Percentiles rank a stretch among this genome's conserved stretches.
phyloP scores from a whole-genome alignment of 2,797 vertebrate species.

The Gouania willdenowi region DNA sequence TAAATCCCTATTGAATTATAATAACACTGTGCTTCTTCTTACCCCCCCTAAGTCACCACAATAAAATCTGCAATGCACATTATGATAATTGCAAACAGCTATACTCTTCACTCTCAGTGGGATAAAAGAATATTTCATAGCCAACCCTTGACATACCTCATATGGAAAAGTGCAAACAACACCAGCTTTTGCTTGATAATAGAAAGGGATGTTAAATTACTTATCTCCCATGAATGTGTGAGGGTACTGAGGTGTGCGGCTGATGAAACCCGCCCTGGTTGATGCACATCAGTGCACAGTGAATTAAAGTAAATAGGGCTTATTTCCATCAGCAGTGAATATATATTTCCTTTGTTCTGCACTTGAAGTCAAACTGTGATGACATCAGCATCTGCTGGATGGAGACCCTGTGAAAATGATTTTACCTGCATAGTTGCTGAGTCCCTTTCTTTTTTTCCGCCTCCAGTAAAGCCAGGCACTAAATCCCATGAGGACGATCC shows the following conservation, averaged over 20 bases:
- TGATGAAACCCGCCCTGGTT: conserved; percentile 63
- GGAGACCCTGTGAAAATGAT: too few relatives aligned
- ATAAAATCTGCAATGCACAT: conserved; percentile 43
- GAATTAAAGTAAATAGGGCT: conserved; percentile 68
- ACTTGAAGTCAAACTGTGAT: conserved; percentile 49
- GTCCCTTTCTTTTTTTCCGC: conserved; percentile 96
- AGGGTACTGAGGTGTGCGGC: conserved; percentile 48
- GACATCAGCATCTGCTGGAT: conserved; percentile 37
- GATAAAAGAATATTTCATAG: conserved; percentile 52
- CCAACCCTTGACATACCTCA: conserved; percentile 43
- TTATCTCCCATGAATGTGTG: conserved; percentile 66
- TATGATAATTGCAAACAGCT: conserved; percentile 52
- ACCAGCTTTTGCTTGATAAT: conserved; percentile 59
- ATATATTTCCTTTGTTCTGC: conserved; percentile 65
- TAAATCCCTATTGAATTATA: conserved; percentile 56
- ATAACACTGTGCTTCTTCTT: conserved; percentile 39
- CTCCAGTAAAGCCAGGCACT: conserved; percentile 96
- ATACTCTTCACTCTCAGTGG: conserved; percentile 41
- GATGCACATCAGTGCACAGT: conserved; percentile 68
- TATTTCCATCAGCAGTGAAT: conserved; percentile 59
- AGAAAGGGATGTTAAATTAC: conserved; percentile 66
- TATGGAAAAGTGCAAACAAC: conserved; percentile 70
- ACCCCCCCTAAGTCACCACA: conserved; percentile 34
- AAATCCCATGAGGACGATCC: conserved; percentile 97
- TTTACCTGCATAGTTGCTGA: conserved; percentile 96